Evolutionary conservation across 2,797 vertebrate genomes (phyloP).

Genomic region (Periophthalmus magnuspinnatus): DNA sequence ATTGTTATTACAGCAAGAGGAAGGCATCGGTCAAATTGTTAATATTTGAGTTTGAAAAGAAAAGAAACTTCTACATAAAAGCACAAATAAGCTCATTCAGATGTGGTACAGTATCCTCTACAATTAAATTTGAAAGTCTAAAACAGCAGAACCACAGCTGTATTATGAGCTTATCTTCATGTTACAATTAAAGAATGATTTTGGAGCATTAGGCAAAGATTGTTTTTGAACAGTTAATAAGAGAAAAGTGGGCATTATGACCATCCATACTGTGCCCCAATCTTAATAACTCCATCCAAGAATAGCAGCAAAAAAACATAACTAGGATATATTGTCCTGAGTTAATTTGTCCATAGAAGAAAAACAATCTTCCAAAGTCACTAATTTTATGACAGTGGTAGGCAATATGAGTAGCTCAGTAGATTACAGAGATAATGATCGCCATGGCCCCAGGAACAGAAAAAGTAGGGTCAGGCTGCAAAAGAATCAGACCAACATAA

Average conservation of each 20-base stretch:
- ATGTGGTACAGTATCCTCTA: conserved; percentile 47
- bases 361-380: conserved; percentile 70
- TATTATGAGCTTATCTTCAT: conserved; percentile 58
- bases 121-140: conserved; percentile 66
- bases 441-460: conserved; percentile 62
- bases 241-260: conserved; percentile 64
- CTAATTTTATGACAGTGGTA: conserved; percentile 76
- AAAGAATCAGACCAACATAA: conserved; percentile 39
- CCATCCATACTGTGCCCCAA: conserved; percentile 51
- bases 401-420: conserved; percentile 76
- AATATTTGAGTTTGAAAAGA: conserved; percentile 54
- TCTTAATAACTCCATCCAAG: conserved; percentile 62
- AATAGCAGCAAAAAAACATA: conserved; percentile 56
- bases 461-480: conserved; percentile 48
- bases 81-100: conserved; percentile 58
- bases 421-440: conserved; percentile 79
- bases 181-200: conserved; percentile 70
- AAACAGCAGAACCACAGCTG: conserved; percentile 39
- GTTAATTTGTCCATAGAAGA: conserved; percentile 74
- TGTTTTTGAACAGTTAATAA: conserved; percentile 73
- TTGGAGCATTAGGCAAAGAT: conserved; percentile 64
- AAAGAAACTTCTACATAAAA: conserved; percentile 46
- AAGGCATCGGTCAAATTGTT: conserved; percentile 63
- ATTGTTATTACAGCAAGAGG: conserved; percentile 42
- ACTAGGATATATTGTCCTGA: conserved; percentile 72